phyloP scores from a whole-genome alignment of 2,113 vertebrate genomes.

The Proteles cristata region DNA sequence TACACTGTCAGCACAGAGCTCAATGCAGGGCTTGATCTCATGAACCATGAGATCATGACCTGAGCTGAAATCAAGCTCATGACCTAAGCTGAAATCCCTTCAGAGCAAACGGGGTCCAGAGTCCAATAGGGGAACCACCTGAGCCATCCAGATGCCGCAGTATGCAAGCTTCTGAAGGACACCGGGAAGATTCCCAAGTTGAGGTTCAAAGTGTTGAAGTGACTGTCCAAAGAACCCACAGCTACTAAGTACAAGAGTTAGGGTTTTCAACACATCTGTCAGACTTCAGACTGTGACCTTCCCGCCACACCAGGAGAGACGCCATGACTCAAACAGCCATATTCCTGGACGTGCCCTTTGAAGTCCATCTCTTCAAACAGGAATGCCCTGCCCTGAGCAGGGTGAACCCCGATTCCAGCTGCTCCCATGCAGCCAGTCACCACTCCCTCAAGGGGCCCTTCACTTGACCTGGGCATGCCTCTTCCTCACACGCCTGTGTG shows the following conservation, averaged over 20 bases:
- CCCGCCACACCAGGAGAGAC: background rate
- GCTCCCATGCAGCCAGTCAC: background rate
- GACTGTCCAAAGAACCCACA: too few species aligned
- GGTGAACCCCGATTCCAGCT: background rate
- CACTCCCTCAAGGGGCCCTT: too few species aligned
- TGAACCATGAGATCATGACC: too few species aligned
- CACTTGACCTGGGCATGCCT: background rate
- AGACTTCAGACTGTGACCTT: background rate
- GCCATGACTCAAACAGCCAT: accelerated
- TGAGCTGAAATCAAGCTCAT: too few species aligned
- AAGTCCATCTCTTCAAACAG: background rate
- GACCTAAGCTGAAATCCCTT: too few species aligned
- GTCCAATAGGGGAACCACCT: too few species aligned
- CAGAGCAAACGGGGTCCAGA: too few species aligned
- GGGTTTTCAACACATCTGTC: background rate
- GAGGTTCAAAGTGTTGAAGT: background rate
- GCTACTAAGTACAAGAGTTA: background rate
- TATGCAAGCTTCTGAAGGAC: background rate
- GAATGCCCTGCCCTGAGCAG: background rate
- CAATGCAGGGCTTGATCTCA: too few species aligned
- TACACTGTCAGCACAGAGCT: too few species aligned
- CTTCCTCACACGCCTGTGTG: background rate
- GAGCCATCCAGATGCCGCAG: background rate
- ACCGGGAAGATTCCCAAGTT: accelerated
- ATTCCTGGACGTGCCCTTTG: background rate